Percentiles rank a stretch among this genome's conserved stretches.
These are phyloP conservation scores for Apodemia zela DNA, from an alignment of 2,888 invertebrate genomes.

Conservation along the genomic window DNA sequence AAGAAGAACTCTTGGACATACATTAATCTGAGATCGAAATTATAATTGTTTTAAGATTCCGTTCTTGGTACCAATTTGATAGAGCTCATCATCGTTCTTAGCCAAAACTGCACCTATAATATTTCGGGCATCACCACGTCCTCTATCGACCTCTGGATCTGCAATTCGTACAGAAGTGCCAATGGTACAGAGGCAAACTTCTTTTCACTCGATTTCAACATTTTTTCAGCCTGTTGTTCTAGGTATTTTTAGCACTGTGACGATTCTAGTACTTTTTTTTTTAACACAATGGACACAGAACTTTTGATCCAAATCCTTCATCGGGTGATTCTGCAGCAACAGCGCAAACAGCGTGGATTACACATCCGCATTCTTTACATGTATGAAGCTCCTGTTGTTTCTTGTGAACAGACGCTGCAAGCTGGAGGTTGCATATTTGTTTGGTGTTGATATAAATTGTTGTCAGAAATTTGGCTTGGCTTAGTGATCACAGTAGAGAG, in stretches of 20 bases:
- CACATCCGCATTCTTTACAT: no score
- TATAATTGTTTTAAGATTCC: background rate
- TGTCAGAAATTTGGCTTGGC: constrained; percentile 9
- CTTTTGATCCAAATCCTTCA: no score
- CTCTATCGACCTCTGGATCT: background rate
- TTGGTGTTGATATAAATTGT: constrained; percentile 17
- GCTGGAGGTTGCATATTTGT: constrained; percentile 21
- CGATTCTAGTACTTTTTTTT: background rate
- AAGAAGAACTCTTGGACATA: background rate
- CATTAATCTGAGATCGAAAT: background rate
- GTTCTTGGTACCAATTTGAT: background rate
- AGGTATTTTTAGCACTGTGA: background rate
- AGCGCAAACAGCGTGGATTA: no score
- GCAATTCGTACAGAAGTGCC: background rate
- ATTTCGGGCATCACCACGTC: background rate
- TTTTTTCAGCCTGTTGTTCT: background rate
- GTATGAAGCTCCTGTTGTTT: no score
- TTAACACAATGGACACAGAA: no score
- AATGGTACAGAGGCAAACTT: background rate
- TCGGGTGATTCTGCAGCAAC: no score
- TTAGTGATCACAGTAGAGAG: constrained; percentile 8
- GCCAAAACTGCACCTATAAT: background rate
- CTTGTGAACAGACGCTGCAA: background rate
- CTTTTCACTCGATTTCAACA: background rate
- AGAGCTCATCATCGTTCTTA: background rate